A percentile compares a stretch with the other conserved stretches of the same genome.
Evolutionary conservation across 2,888 invertebrate genomes (phyloP).

Genomic region (Patella ulyssiponensis): DNA sequence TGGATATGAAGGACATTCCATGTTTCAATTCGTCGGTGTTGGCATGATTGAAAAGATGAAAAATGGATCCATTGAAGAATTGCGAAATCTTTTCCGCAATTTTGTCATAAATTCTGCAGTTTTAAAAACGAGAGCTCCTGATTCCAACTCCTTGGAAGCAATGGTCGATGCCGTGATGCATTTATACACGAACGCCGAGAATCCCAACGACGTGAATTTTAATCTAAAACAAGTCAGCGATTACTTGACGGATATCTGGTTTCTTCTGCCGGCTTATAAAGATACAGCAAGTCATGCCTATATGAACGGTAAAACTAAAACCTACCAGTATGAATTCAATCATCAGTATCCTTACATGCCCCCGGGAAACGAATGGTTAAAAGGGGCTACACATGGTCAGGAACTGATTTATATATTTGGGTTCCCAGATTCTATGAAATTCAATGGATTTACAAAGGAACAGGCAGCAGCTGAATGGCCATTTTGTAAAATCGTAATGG

Average conservation of each 20-base stretch:
- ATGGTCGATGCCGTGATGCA: neutral
- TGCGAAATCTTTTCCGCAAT: neutral
- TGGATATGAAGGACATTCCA: neutral
- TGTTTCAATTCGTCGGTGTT: neutral
- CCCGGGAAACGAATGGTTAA: neutral
- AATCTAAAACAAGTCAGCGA: neutral
- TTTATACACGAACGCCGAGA: neutral
- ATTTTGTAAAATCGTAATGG: neutral
- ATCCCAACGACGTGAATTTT: neutral
- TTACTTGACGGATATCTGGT: neutral
- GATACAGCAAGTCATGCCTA: neutral
- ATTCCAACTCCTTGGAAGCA: neutral
- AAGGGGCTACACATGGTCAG: neutral
- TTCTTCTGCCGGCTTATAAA: neutral
- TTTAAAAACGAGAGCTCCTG: neutral
- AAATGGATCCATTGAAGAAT: neutral
- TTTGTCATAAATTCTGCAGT: neutral
- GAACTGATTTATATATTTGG: neutral
- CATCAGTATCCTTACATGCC: neutral
- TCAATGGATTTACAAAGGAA: neutral
- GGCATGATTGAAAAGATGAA: neutral
- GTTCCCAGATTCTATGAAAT: neutral
- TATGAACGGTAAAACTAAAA: neutral
- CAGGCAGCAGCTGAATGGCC: neutral
- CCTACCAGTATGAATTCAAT: constrained; percentile 8